Evolutionary conservation across 2,888 invertebrate species (phyloP), one percentile per base, ranked within the genome.

Genomic region (Tenthredo distinguenda): DNA sequence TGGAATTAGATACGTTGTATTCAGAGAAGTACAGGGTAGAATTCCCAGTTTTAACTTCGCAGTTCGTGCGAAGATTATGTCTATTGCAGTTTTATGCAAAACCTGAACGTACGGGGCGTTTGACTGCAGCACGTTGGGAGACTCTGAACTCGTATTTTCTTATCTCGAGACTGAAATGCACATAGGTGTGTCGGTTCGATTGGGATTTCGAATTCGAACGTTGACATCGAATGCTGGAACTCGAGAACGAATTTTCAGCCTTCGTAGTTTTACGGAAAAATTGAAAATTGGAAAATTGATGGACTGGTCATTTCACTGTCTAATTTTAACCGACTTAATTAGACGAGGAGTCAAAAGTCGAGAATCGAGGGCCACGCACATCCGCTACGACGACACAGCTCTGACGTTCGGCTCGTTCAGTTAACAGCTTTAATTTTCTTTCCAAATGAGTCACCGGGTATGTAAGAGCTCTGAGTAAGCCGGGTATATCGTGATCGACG

Each of bases 401-500:
- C 3, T 15, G 26, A 62, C 21, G 21, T 62, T 62, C 2, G 2
- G 6, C 3, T 34, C 34, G 12, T 34, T 68, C 18, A 26, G 34
- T 68, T 31, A 18, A 12, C 68, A 68, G 18, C 15, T 43, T 21
- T 74, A 21, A 50, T 7, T 18, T 31, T 50, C 12, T 31, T 31
- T 18, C 18, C 4, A 21, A 58, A 62, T 62, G 58, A 62, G 26
- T 81, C 81, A 81, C 62, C 58, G 62, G 62, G 81, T 81, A 62
- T 62, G 40, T 58, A 37, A 62, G 58, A 81, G 26, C 21, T 74
- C 43, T 74, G 74, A 74, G 43, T 74, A 74, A 74, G 43, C 74
- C 40, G 43, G 26, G 74, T 74, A 43, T 74, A 74, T 26, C 74
- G 74, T 34, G 74, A 79, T 62, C 79, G 37, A 62, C 21, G 43